Percentiles rank a stretch among this genome's conserved stretches.
Evolutionary conservation across 1,140 invertebrate species (phyloP).

Genomic region (Cherax quadricarinatus): DNA sequence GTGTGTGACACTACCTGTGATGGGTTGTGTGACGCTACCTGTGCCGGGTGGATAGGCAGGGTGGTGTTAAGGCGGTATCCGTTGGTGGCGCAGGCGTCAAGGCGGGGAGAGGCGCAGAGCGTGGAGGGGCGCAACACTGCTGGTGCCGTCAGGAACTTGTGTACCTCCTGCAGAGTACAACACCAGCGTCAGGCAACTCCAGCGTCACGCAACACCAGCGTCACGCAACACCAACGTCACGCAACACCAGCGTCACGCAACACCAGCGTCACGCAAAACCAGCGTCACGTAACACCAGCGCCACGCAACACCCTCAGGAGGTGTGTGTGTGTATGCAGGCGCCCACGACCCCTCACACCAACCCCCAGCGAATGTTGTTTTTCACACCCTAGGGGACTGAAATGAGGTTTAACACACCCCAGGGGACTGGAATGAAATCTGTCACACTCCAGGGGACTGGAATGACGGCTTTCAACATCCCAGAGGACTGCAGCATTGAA

Average conservation of each 20-base stretch:
- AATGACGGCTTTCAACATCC: neutral
- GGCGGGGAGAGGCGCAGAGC: conserved; percentile 59
- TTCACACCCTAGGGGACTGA: neutral
- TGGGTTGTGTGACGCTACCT: conserved; percentile 57
- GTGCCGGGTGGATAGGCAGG: conserved; percentile 69
- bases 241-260: no score
- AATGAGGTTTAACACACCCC: neutral
- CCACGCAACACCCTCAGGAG: neutral
- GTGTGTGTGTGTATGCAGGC: neutral
- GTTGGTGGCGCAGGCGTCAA: conserved; percentile 51
- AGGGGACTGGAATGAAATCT: neutral
- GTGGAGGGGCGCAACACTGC: conserved; percentile 57
- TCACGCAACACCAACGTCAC: neutral
- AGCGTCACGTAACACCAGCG: neutral
- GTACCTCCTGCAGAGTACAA: conserved; percentile 58
- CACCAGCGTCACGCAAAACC: no score
- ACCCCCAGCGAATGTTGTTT: no score
- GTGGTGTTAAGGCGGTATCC: conserved; percentile 67
- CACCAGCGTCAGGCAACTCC: neutral
- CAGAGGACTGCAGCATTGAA: neutral
- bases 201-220: neutral
- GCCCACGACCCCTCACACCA: no score
- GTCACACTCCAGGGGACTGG: neutral
- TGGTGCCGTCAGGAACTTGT: conserved; percentile 70
- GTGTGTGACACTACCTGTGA: conserved; percentile 22